Evolutionary conservation across 2,113 vertebrate genomes (phyloP).

Genomic region (Macquaria ambigua): DNA sequence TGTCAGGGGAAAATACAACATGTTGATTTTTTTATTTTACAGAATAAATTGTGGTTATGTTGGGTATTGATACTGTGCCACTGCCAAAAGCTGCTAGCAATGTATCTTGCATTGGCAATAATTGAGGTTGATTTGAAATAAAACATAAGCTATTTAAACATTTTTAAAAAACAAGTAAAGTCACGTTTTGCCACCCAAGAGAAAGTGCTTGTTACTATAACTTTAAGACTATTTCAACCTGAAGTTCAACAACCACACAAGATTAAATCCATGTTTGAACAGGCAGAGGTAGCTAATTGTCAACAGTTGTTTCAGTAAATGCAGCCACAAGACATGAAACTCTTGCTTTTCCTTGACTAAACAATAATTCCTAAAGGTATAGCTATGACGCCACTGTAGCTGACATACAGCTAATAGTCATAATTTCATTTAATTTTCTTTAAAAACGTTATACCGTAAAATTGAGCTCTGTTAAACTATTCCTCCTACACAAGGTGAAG

Average conservation of each 20-base stretch:
- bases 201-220: not conserved
- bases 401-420: no score
- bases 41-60: not conserved
- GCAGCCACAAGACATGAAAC: not conserved
- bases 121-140: not conserved
- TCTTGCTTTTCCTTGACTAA: not conserved
- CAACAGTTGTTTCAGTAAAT: not conserved
- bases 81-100: not conserved
- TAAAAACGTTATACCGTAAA: no score
- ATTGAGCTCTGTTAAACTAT: no score
- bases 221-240: not conserved
- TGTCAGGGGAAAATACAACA: constrained; percentile 2
- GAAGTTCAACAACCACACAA: not conserved
- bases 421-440: no score
- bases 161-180: not conserved
- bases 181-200: not conserved
- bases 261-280: not conserved
- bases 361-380: no score
- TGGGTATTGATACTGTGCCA: not conserved
- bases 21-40: not conserved
- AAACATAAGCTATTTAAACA: not conserved
- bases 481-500: not conserved
- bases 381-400: no score
- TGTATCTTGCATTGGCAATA: not conserved
- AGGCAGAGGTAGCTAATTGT: not conserved